Base-by-base conservation (phyloP, 2,888 invertebrate genomes). In the Athrips mouffetella region DNA sequence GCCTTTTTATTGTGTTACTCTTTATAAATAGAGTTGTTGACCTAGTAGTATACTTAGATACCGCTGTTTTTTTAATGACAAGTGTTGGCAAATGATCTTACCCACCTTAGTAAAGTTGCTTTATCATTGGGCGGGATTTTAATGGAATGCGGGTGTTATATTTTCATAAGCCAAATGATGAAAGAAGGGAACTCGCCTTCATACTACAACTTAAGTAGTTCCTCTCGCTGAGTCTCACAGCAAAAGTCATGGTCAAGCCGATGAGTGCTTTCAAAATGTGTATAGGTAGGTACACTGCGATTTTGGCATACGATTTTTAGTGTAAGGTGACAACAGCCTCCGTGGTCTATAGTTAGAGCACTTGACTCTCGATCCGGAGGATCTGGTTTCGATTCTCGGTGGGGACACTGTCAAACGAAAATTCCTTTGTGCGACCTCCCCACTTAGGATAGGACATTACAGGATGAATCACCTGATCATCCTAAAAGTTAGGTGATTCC, bases 181-280 rank as follows among this genome's bases (percentile, higher is more conserved):
- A 40, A 30, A 42, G 41, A 45, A 33, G 45, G 33, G 29, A 30
- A 45, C 29, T 27, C 13, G 18, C 37, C 18, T 37, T 44, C 30
- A 44, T n/a, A n/a, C n/a, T n/a, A 29, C 20, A 15, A n/a, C 25
- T 13, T n/a, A n/a, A n/a, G 47, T 29, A 21, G 15, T 20, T 40
- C 35, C 20, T 47, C 40, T 47, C 30, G 40, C 20, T n/a, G n/a
- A n/a, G n/a, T n/a, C n/a, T n/a, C n/a, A n/a, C n/a, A 35, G 20
- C 21, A 47, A 47, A 47, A 47, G 47, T 47, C 47, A 47, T 29
- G 47, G 47, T 47, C 47, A 39, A 30, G n/a, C n/a, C n/a, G 39
- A 40, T 21, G 40, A 47, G 47, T 39, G 29, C 47, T 47, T 47
- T 47, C 39, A 47, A 47, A 46, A 37, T 13, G 18, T 7, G 7